Conservation (phyloP, 2,888 invertebrate species). For the Tachina fera region DNA sequence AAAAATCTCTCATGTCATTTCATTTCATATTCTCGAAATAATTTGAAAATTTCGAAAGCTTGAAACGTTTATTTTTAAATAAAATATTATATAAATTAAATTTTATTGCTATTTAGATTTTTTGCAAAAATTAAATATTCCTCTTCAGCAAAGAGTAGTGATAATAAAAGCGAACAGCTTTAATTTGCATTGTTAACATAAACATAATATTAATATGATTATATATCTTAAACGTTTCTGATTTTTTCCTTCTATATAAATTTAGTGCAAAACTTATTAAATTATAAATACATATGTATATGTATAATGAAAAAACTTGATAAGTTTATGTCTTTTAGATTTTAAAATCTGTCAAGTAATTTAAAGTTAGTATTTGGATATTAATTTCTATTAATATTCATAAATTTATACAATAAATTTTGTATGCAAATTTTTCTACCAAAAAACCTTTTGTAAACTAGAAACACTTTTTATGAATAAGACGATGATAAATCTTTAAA, state of each 20-base stretch:
- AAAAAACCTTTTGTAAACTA: too few species aligned
- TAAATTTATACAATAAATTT: background rate
- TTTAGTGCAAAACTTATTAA: background rate
- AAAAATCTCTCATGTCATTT: too few species aligned
- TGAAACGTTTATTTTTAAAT: too few species aligned
- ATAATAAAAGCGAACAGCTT: background rate
- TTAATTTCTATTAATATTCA: background rate
- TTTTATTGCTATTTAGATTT: background rate
- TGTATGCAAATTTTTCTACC: background rate
- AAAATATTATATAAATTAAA: too few species aligned
- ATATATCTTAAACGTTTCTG: background rate
- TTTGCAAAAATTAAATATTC: background rate
- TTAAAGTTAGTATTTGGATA: background rate
- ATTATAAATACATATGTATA: background rate
- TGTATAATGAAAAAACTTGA: background rate
- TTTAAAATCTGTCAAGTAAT: background rate
- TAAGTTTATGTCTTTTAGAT: background rate
- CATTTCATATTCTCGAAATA: too few species aligned
- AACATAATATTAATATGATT: background rate
- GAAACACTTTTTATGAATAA: too few species aligned
- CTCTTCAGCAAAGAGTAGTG: background rate
- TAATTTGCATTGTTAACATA: background rate
- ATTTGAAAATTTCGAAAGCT: too few species aligned
- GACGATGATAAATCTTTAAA: too few species aligned
- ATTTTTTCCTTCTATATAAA: background rate